Percentiles rank a stretch among this genome's conserved stretches.
Conservation (phyloP, 2,113 vertebrate genomes). For the Otis tarda region DNA sequence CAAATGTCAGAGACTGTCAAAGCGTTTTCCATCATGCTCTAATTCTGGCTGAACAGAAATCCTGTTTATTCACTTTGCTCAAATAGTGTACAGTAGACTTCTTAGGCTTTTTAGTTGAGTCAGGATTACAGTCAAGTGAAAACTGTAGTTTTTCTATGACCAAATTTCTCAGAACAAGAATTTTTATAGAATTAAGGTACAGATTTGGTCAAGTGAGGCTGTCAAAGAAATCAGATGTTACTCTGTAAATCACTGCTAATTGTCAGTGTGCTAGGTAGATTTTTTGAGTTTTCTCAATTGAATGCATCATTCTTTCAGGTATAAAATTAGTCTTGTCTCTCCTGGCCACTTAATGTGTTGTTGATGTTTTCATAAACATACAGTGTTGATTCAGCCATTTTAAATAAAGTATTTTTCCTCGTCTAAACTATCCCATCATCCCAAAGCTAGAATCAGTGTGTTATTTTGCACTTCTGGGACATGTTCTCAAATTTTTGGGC, state of each 20-base stretch:
- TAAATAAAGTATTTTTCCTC: not conserved
- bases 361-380: not conserved
- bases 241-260: not conserved
- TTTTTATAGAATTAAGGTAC: not conserved
- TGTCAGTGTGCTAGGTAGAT: not conserved
- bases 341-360: not conserved
- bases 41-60: constrained; percentile 44
- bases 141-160: not conserved
- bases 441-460: not conserved
- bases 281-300: not conserved
- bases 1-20: constrained; percentile 61
- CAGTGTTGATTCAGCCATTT: not conserved
- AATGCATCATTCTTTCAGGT: not conserved
- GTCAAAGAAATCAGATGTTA: not conserved
- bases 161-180: not conserved
- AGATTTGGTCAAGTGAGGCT: not conserved
- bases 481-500: not conserved
- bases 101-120: not conserved
- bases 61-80: constrained; percentile 28
- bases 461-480: not conserved
- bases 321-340: not conserved
- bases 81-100: not conserved
- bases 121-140: not conserved
- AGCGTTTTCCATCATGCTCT: constrained; percentile 16
- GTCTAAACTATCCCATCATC: not conserved